Evolutionary conservation across 2,113 vertebrate species (phyloP).

Genomic region (Ploceus nigricollis): DNA sequence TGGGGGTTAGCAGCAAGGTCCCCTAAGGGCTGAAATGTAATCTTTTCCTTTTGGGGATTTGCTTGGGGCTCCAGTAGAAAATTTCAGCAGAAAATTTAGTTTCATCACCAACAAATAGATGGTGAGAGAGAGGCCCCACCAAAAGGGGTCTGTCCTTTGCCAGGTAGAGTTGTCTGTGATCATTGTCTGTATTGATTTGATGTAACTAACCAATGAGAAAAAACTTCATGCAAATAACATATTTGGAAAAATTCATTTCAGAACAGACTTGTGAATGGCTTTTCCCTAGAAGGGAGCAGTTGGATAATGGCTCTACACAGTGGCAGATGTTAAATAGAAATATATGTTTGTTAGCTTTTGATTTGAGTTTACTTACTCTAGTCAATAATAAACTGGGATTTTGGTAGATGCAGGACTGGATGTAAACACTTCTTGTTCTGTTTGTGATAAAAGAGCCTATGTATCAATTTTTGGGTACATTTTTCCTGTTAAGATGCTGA

Average conservation of each 20-base stretch:
- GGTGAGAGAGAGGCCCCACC: neutral
- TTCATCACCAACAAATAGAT: neutral
- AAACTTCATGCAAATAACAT: neutral
- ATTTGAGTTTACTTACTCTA: neutral
- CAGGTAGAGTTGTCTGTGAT: neutral
- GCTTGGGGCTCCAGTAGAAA: neutral
- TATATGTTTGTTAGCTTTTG: neutral
- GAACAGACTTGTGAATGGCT: neutral
- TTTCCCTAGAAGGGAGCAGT: neutral
- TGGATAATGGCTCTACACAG: neutral
- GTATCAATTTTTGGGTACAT: fast-evolving
- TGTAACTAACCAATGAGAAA: neutral
- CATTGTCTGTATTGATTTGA: neutral
- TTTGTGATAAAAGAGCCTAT: neutral
- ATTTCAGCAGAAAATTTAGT: neutral
- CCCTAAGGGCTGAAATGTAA: neutral
- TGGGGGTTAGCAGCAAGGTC: neutral
- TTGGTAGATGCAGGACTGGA: neutral
- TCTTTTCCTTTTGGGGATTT: neutral
- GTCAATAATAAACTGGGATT: neutral
- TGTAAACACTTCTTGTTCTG: neutral
- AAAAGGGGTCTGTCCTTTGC: neutral
- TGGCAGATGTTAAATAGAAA: neutral
- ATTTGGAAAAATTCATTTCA: neutral
- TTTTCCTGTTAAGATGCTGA: neutral